These are phyloP conservation scores for Abscondita cerata DNA, from an alignment of 2,888 invertebrate genomes.

Conservation along the genomic window DNA sequence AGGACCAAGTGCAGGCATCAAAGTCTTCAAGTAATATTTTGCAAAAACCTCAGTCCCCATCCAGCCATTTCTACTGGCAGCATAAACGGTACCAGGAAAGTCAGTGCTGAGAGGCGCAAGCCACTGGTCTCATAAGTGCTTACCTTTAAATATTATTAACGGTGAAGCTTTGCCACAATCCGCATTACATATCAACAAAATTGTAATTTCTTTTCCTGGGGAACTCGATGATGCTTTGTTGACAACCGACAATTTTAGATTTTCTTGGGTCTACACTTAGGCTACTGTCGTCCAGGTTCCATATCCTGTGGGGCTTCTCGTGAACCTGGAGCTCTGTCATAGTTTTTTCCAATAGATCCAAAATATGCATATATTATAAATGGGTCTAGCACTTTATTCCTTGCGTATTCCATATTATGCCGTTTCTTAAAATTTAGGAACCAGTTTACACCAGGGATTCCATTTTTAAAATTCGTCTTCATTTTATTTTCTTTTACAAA, in stretches of 20 bases:
- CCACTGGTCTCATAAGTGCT: slow-evolving; percentile 2
- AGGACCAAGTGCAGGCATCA: slow-evolving; percentile 2
- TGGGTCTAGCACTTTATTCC: neutral
- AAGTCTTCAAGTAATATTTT: slow-evolving; percentile 10
- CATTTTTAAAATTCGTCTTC: slow-evolving; percentile 41
- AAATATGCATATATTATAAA: slow-evolving; percentile 24
- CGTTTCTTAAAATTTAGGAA: neutral
- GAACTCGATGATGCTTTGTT: neutral
- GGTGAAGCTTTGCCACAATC: neutral
- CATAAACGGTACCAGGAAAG: slow-evolving; percentile 8
- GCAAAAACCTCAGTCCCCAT: neutral
- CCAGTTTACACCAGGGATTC: slow-evolving; percentile 25
- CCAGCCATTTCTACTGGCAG: neutral
- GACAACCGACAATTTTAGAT: neutral
- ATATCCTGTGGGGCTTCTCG: neutral
- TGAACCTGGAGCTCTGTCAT: neutral
- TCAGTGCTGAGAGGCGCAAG: neutral
- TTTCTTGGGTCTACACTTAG: neutral
- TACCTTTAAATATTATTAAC: slow-evolving; percentile 10
- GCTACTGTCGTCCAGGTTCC: neutral
- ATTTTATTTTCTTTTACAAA: slow-evolving; percentile 38
- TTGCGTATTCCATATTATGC: slow-evolving; percentile 5
- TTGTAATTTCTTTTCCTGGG: neutral
- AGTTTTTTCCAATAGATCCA: slow-evolving; percentile 1
- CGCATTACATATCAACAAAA: neutral